These are phyloP conservation scores for Petaurus breviceps DNA, from an alignment of 2,113 vertebrate species.

Conservation along the genomic window DNA sequence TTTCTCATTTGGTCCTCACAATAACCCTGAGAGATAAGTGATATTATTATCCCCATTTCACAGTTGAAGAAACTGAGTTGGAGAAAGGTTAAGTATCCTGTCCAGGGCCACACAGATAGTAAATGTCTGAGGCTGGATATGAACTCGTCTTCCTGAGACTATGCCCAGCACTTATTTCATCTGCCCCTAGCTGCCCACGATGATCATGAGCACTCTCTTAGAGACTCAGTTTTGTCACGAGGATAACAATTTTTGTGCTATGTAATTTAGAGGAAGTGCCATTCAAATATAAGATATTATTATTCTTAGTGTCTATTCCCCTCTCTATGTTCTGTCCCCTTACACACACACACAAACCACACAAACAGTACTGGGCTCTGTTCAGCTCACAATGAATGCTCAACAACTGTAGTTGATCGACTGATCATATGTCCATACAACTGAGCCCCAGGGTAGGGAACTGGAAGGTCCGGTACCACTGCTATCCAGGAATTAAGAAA, in stretches of 20 bases:
- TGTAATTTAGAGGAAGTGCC: background rate
- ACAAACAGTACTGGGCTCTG: background rate
- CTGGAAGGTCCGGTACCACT: background rate
- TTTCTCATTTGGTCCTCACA: background rate
- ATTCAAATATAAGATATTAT: background rate
- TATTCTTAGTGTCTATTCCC: background rate
- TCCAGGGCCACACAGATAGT: background rate
- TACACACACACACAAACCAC: background rate
- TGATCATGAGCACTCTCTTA: background rate
- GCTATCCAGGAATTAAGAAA: background rate
- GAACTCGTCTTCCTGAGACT: background rate
- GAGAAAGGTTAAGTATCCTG: background rate
- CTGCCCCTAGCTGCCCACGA: background rate
- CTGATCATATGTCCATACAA: background rate
- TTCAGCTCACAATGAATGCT: background rate
- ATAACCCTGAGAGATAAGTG: background rate
- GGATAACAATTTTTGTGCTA: background rate
- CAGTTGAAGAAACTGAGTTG: background rate
- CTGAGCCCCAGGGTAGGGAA: background rate
- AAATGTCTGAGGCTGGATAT: background rate
- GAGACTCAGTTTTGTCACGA: background rate
- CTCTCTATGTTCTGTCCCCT: background rate
- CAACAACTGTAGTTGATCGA: background rate
- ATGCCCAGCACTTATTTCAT: background rate
- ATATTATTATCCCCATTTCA: background rate